phyloP scores from a whole-genome alignment of 2,113 vertebrate genomes.

The Trematocara macrostoma region DNA sequence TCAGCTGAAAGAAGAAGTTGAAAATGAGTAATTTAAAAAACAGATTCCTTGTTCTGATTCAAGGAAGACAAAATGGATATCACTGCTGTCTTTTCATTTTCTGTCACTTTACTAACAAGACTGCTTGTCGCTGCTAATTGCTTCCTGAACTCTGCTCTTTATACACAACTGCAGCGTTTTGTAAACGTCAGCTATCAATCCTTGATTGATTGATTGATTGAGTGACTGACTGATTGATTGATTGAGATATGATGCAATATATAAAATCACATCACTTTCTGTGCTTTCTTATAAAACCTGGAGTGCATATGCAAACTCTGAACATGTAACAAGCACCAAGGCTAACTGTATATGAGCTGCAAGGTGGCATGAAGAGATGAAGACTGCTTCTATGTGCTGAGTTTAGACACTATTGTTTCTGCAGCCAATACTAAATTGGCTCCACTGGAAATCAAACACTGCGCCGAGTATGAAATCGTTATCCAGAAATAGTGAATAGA shows the following conservation, averaged over 20 bases:
- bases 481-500: background rate
- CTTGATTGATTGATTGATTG: background rate
- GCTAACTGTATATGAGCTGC: background rate
- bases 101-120: background rate
- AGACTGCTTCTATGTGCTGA: background rate
- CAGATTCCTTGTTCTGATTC: background rate
- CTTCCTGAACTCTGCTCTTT: background rate
- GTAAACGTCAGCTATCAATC: background rate
- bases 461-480: background rate
- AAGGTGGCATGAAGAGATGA: background rate
- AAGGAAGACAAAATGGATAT: background rate
- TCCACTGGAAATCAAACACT: background rate
- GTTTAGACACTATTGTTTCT: background rate
- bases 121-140: fast-evolving
- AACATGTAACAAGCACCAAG: background rate
- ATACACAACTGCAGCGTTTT: background rate
- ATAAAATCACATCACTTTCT: background rate
- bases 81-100: background rate
- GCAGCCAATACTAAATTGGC: background rate
- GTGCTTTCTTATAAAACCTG: background rate
- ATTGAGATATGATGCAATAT: background rate
- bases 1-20: background rate
- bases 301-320: background rate
- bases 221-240: too few relatives aligned
- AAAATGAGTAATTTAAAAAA: background rate